Conservation (phyloP, 2,113 vertebrate genomes). For the Syngnathoides biaculeatus region DNA sequence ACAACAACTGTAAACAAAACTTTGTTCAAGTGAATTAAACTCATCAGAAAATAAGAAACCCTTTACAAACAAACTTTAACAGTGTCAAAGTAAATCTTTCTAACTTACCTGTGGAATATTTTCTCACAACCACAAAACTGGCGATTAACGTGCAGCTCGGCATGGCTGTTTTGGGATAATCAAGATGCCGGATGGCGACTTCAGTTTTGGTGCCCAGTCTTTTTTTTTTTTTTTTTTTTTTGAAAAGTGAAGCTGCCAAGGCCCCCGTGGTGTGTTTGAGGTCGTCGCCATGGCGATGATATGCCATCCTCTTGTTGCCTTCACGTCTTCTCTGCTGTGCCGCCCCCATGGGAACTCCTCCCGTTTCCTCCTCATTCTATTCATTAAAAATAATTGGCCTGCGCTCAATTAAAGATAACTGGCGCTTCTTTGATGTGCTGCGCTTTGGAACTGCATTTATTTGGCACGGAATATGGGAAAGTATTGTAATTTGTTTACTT, state of each 20-base stretch:
- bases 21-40: too few relatives aligned
- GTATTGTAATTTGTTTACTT: constrained; percentile 33
- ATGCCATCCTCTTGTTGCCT: neutral
- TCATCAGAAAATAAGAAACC: too few relatives aligned
- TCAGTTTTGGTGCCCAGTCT: too few relatives aligned
- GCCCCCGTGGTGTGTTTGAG: neutral
- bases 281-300: neutral
- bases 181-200: too few relatives aligned
- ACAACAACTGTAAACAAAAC: too few relatives aligned
- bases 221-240: too few relatives aligned
- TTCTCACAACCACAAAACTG: too few relatives aligned
- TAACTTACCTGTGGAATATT: too few relatives aligned
- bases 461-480: constrained; percentile 17
- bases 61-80: too few relatives aligned
- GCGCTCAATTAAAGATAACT: constrained; percentile 57
- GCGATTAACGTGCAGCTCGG: too few relatives aligned
- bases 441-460: neutral
- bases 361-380: constrained; percentile 45
- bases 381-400: constrained; percentile 72
- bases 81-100: too few relatives aligned
- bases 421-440: constrained; percentile 56
- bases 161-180: too few relatives aligned
- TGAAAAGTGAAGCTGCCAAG: constrained; percentile 4
- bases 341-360: constrained; percentile 37
- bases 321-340: neutral